phyloP scores from a whole-genome alignment of 2,797 vertebrate genomes.

The Molossus molossus region DNA sequence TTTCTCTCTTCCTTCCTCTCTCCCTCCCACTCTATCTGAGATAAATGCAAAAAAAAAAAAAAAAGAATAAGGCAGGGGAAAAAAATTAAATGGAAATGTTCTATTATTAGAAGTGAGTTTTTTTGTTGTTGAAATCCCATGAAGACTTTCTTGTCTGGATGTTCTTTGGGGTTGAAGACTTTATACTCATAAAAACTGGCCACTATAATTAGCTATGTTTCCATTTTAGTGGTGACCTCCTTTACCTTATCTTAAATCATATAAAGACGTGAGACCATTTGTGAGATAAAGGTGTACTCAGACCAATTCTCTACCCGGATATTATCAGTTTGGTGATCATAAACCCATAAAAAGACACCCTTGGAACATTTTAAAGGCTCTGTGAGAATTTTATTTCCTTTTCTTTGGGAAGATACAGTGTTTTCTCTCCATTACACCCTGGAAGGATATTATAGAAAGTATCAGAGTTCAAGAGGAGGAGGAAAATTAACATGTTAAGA shows the following conservation, averaged over 20 bases:
- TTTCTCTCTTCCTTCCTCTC: no score
- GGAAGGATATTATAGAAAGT: background rate
- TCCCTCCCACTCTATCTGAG: no score
- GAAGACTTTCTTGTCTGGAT: slow-evolving; percentile 55
- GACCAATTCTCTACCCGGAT: slow-evolving; percentile 36
- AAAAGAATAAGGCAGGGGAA: background rate
- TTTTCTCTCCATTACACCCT: slow-evolving; percentile 34
- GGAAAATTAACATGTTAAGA: slow-evolving; percentile 33
- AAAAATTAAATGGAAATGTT: slow-evolving; percentile 46
- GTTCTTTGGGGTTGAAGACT: slow-evolving; percentile 64
- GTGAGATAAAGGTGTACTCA: slow-evolving; percentile 49
- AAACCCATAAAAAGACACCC: slow-evolving; percentile 51
- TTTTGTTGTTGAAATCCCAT: background rate
- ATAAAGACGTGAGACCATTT: slow-evolving; percentile 42
- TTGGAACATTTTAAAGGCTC: slow-evolving; percentile 21
- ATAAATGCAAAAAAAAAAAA: no score
- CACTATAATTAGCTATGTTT: slow-evolving; percentile 72
- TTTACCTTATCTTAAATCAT: slow-evolving; percentile 65
- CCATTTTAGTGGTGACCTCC: slow-evolving; percentile 54
- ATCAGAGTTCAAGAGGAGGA: slow-evolving; percentile 4
- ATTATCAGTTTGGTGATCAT: slow-evolving; percentile 49
- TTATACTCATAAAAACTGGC: slow-evolving; percentile 56
- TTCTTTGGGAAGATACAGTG: background rate
- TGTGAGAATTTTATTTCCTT: slow-evolving; percentile 42
- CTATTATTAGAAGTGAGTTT: slow-evolving; percentile 66